Conservation (phyloP, 30 jellyfish, hydroid and myxozoan genomes). For the Aurelia aurita complex sp. Pacific region DNA sequence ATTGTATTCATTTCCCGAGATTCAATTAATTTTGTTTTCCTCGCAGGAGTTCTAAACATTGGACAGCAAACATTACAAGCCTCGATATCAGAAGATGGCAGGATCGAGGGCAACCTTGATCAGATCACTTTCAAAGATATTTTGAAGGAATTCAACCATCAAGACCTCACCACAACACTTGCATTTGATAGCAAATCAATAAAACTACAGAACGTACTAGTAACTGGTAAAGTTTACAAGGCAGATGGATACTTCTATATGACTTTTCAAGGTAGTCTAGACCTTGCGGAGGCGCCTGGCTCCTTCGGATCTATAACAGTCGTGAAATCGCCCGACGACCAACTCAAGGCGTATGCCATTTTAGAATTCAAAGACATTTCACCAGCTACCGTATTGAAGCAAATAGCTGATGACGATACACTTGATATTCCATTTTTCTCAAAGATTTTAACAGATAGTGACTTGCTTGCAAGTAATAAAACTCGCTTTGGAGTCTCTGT, state of each 20-base stretch:
- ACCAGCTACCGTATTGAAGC: slow-evolving; percentile 76
- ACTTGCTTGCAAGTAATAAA: slow-evolving; percentile 68
- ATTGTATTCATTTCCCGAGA: background rate
- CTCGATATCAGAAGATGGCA: slow-evolving; percentile 44
- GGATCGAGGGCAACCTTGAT: slow-evolving; percentile 17
- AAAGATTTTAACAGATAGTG: slow-evolving; percentile 81
- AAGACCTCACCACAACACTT: slow-evolving; percentile 38
- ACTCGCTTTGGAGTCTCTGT: slow-evolving; percentile 70
- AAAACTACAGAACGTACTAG: slow-evolving; percentile 55
- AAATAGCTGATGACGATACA: slow-evolving; percentile 73
- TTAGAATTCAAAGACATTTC: slow-evolving; percentile 68
- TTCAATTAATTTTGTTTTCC: background rate
- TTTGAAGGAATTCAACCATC: slow-evolving; percentile 57
- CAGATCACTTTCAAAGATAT: slow-evolving; percentile 60
- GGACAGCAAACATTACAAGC: slow-evolving; percentile 22
- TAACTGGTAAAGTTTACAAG: slow-evolving; percentile 58
- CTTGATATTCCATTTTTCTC: slow-evolving; percentile 79
- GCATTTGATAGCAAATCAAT: slow-evolving; percentile 69
- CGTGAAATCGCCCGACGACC: slow-evolving; percentile 52
- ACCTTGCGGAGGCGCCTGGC: slow-evolving; percentile 42
- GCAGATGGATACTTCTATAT: slow-evolving; percentile 63
- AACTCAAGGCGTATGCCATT: slow-evolving; percentile 59
- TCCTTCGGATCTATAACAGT: slow-evolving; percentile 71
- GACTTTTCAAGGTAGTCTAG: slow-evolving; percentile 56
- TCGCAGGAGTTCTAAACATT: slow-evolving; percentile 8